These are phyloP conservation scores for Chaetura pelagica DNA, from an alignment of 2,113 vertebrate species.

Conservation along the genomic window DNA sequence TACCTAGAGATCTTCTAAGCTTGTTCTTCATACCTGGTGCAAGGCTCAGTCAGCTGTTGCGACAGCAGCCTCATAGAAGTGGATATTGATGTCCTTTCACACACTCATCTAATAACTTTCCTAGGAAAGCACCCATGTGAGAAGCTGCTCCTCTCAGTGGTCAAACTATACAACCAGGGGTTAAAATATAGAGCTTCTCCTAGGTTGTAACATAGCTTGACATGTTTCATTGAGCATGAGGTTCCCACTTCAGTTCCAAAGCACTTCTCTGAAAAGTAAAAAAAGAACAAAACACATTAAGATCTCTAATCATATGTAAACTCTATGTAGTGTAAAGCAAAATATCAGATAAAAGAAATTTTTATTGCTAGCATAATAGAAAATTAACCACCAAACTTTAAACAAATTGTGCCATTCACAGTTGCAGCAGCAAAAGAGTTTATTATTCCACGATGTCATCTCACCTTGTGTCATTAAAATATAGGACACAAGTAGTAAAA, in stretches of 20 bases:
- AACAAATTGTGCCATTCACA: conserved; percentile 20
- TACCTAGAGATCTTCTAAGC: neutral
- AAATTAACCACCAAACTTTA: conserved; percentile 42
- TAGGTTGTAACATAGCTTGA: neutral
- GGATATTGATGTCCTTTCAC: neutral
- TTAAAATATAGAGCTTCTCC: conserved; percentile 18
- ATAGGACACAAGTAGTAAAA: conserved; percentile 77
- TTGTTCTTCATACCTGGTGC: fast-evolving
- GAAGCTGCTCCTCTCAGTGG: neutral
- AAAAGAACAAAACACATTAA: neutral
- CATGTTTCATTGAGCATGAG: neutral
- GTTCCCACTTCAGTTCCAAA: neutral
- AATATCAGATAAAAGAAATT: neutral
- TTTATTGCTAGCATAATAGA: neutral
- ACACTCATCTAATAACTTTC: neutral
- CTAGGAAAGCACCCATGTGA: neutral
- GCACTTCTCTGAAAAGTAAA: neutral
- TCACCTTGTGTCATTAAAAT: conserved; percentile 82
- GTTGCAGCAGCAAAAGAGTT: conserved; percentile 51
- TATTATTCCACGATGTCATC: conserved; percentile 76
- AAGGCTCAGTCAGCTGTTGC: neutral
- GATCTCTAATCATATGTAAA: neutral
- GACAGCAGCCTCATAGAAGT: neutral
- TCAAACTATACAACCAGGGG: neutral
- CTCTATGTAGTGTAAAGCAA: neutral